Percentiles rank a stretch among this genome's conserved stretches.
Evolutionary conservation across 37 sponge, comb jelly and placozoan genomes (phyloP).

Genomic region (Oscarella lobularis): DNA sequence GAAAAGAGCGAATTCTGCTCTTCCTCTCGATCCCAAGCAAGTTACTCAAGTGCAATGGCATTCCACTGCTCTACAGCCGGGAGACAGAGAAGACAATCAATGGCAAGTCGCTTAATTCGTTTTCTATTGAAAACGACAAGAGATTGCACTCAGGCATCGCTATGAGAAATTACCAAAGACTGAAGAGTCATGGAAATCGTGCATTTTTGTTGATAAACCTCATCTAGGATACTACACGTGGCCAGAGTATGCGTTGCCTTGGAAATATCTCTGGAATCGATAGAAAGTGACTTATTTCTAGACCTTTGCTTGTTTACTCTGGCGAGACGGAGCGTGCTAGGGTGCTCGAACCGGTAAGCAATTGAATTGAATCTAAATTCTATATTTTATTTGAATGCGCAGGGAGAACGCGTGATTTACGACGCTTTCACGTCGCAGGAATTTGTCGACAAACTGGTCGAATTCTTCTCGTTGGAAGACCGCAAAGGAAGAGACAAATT

Average conservation of each 20-base stretch:
- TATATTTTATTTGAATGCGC: too few relatives aligned
- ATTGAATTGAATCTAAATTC: too few relatives aligned
- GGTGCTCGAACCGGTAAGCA: too few relatives aligned
- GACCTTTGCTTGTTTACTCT: too few relatives aligned
- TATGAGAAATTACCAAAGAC: conserved; percentile 31
- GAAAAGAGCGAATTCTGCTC: background rate
- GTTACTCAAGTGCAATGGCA: too few relatives aligned
- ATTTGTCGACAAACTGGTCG: conserved; percentile 53
- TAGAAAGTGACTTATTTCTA: too few relatives aligned
- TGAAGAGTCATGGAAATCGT: conserved; percentile 35
- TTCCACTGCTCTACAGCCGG: conserved; percentile 11
- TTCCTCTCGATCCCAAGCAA: background rate
- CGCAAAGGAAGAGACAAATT: conserved; percentile 49
- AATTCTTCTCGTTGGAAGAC: conserved; percentile 61
- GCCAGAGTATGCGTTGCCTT: conserved; percentile 56
- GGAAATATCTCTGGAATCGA: too few relatives aligned
- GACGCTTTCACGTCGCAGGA: conserved; percentile 38
- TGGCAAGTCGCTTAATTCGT: conserved; percentile 16
- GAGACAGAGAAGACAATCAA: conserved; percentile 49
- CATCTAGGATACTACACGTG: conserved; percentile 65
- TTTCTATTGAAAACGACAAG: background rate
- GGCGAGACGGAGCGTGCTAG: too few relatives aligned
- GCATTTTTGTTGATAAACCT: conserved; percentile 61
- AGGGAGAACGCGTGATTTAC: conserved; percentile 39
- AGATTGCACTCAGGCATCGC: conserved; percentile 21